Conservation (phyloP, 2,888 invertebrate species). For the Fragum sueziense region DNA sequence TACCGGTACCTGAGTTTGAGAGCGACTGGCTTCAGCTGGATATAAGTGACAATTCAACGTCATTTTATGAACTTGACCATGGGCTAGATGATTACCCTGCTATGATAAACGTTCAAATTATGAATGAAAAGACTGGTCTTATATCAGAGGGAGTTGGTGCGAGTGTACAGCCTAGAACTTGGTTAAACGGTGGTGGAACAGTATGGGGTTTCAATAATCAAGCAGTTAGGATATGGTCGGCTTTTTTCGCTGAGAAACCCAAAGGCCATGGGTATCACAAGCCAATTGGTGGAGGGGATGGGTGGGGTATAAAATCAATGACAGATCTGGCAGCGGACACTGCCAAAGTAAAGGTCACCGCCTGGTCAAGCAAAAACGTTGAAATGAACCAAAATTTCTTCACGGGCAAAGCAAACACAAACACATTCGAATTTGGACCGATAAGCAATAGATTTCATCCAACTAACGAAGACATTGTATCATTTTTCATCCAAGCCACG, state of each 20-base stretch:
- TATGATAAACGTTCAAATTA: constrained; percentile 36
- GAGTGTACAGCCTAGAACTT: background rate
- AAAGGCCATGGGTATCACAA: background rate
- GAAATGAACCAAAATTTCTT: background rate
- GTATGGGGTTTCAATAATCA: constrained; percentile 34
- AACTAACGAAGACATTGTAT: constrained; percentile 20
- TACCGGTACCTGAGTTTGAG: constrained; percentile 26
- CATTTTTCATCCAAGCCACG: constrained; percentile 31
- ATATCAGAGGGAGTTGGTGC: constrained; percentile 46
- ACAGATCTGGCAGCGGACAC: no score
- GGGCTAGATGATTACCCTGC: constrained; percentile 26
- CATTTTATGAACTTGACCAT: constrained; percentile 38
- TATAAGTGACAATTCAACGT: background rate
- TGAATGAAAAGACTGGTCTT: background rate
- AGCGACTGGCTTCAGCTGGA: constrained; percentile 33
- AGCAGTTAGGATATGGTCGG: constrained; percentile 41
- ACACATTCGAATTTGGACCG: background rate
- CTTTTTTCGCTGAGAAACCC: background rate
- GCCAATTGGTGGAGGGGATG: constrained; percentile 13
- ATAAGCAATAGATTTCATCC: background rate
- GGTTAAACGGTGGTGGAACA: constrained; percentile 28
- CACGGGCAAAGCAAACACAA: background rate
- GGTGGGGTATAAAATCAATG: constrained; percentile 11
- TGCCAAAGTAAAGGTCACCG: background rate
- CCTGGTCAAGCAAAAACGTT: background rate